Conservation (phyloP, 2,797 vertebrate species). For the Poecilia gillii region DNA sequence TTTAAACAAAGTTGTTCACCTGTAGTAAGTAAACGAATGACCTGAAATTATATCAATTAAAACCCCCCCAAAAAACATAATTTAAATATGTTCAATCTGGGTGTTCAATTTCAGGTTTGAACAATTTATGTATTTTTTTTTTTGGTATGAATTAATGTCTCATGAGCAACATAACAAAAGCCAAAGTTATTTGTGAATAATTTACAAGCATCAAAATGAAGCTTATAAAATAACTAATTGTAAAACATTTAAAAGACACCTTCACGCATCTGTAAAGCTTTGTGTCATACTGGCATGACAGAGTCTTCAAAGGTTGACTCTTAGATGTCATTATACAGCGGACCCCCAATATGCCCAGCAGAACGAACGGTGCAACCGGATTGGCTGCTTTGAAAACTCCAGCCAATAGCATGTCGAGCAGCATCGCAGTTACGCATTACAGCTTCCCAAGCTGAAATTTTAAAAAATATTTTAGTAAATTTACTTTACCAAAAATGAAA, state of each 20-base stretch:
- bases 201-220: not conserved
- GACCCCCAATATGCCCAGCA: no score
- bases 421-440: not conserved
- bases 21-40: conserved; percentile 29
- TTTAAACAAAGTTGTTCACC: conserved; percentile 50
- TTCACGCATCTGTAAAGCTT: not conserved
- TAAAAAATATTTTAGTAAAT: not conserved
- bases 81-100: not conserved
- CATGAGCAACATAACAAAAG: not conserved
- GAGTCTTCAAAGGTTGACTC: not conserved
- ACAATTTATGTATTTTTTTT: not conserved
- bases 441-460: not conserved
- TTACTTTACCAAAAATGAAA: not conserved
- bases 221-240: not conserved
- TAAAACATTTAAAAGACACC: not conserved
- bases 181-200: not conserved
- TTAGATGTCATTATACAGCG: no score
- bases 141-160: not conserved
- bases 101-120: not conserved
- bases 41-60: not conserved
- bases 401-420: no score
- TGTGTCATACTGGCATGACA: not conserved
- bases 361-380: not conserved
- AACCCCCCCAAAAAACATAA: not conserved
- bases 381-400: not conserved